Evolutionary conservation across 2,888 invertebrate genomes (phyloP).

Genomic region (Tenthredo scrophulariae): DNA sequence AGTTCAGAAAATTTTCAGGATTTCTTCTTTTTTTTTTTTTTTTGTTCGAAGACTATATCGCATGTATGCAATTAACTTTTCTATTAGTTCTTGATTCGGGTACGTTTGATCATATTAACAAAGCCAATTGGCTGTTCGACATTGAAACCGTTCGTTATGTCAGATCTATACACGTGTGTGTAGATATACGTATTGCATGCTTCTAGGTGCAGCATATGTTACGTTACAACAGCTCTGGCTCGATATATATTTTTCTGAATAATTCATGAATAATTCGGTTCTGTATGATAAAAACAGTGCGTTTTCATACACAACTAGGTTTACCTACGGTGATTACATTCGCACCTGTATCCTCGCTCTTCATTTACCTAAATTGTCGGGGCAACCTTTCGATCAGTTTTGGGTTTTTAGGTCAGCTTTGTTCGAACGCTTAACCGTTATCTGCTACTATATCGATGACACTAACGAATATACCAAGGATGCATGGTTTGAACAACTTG

Average conservation of each 20-base stretch:
- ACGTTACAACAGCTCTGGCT: not conserved
- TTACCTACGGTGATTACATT: not conserved
- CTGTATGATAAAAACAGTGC: not conserved
- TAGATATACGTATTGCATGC: not conserved
- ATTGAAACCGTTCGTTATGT: constrained; percentile 19
- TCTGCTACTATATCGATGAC: not conserved
- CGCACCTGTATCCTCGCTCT: not conserved
- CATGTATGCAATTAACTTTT: not conserved
- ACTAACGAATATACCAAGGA: constrained; percentile 25
- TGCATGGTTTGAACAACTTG: not conserved
- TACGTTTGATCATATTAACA: not conserved
- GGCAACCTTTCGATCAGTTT: not conserved
- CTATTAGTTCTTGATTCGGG: not conserved
- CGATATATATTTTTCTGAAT: not conserved
- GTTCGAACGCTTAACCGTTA: constrained; percentile 39
- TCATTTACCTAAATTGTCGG: not conserved
- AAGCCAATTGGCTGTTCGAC: not conserved
- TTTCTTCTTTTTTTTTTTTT: not conserved
- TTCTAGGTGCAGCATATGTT: constrained; percentile 35
- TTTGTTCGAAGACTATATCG: not conserved
- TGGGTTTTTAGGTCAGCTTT: constrained; percentile 32
- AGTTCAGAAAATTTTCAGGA: not conserved
- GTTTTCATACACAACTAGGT: not conserved
- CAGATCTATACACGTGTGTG: not conserved
- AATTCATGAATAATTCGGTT: not conserved